Evolutionary conservation across 2,888 invertebrate genomes (phyloP).

Genomic region (Pinctada fucata): DNA sequence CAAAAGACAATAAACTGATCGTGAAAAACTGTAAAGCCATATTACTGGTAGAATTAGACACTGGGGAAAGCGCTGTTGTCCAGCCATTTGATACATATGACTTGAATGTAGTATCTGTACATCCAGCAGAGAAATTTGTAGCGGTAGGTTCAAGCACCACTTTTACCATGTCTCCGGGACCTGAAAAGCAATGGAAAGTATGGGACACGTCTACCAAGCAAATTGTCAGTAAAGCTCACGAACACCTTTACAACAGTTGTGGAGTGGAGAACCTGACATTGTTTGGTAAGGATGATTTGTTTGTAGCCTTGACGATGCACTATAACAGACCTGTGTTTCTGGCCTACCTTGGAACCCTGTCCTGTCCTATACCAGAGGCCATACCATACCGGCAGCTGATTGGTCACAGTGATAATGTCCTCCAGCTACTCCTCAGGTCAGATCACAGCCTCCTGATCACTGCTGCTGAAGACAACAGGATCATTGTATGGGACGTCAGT

Average conservation of each 20-base stretch:
- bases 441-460: slow-evolving; percentile 49
- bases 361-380: slow-evolving; percentile 38
- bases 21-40: background rate
- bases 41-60: slow-evolving; percentile 41
- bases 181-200: slow-evolving; percentile 46
- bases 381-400: slow-evolving; percentile 42
- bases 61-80: slow-evolving; percentile 35
- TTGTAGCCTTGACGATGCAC: slow-evolving; percentile 15
- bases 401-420: slow-evolving; percentile 52
- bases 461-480: slow-evolving; percentile 55
- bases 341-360: slow-evolving; percentile 39
- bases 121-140: slow-evolving; percentile 52
- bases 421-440: slow-evolving; percentile 41
- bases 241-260: slow-evolving; percentile 35
- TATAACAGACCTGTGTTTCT: background rate
- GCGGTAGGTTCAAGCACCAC: slow-evolving; percentile 37
- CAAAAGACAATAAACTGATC: slow-evolving; percentile 39
- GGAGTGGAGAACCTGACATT: slow-evolving; percentile 33
- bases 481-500: slow-evolving; percentile 56
- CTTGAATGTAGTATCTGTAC: slow-evolving; percentile 41
- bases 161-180: slow-evolving; percentile 27
- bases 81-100: slow-evolving; percentile 42
- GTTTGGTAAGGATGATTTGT: slow-evolving; percentile 49
- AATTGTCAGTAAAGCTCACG: slow-evolving; percentile 38
- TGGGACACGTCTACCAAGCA: slow-evolving; percentile 40